These are phyloP conservation scores for Suncus etruscus DNA, from an alignment of 2,113 vertebrate species.

Conservation along the genomic window DNA sequence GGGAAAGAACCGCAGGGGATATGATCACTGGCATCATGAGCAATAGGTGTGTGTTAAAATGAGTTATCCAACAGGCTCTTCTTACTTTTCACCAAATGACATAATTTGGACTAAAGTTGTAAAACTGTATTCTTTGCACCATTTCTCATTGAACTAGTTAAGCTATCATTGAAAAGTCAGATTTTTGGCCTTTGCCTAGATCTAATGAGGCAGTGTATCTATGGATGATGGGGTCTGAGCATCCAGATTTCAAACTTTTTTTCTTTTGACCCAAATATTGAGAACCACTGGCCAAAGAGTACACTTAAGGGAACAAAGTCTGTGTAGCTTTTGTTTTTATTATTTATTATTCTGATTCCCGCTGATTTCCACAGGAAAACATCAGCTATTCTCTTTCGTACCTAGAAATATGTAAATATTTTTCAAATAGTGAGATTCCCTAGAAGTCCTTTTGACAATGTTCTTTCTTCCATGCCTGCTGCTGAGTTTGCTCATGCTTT, in stretches of 20 bases:
- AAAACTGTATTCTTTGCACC: neutral
- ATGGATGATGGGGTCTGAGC: neutral
- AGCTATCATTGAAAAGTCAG: neutral
- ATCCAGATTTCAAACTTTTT: constrained; percentile 25
- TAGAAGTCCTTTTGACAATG: neutral
- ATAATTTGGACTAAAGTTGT: neutral
- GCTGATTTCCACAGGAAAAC: constrained; percentile 4
- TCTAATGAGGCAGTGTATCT: neutral
- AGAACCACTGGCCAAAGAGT: neutral
- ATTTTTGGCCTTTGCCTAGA: constrained; percentile 13
- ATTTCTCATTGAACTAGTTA: constrained; percentile 7
- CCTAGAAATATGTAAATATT: neutral
- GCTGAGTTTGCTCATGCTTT: constrained; percentile 3
- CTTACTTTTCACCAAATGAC: neutral
- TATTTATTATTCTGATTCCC: constrained; percentile 29
- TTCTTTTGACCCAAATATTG: neutral
- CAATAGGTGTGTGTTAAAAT: neutral
- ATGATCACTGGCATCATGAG: neutral
- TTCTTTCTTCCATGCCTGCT: neutral
- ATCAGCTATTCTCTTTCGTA: neutral
- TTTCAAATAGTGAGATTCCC: neutral
- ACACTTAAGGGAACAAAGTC: constrained; percentile 25
- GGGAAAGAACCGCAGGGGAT: neutral
- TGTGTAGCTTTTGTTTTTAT: constrained; percentile 50
- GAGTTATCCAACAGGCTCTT: neutral